Evolutionary conservation across 2,797 vertebrate genomes (phyloP), one percentile per base, ranked within the genome.

Genomic region (Arnoldichthys spilopterus): DNA sequence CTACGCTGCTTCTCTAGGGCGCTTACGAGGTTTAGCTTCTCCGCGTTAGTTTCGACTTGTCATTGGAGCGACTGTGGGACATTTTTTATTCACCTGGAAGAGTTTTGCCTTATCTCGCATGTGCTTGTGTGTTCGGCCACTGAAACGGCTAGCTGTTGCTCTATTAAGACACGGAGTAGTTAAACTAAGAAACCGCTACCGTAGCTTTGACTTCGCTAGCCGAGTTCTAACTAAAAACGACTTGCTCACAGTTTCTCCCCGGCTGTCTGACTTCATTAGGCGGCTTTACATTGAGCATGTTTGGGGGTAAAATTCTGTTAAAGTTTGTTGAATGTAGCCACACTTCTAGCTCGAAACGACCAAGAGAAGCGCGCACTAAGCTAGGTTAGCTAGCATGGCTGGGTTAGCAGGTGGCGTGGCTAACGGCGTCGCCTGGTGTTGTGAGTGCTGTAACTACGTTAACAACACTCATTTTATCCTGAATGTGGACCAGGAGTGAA

Each of bases 11-110:
- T 56, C 37, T 45, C 56, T 11, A 26, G 30, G 13, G 28, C 22
- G 11, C 30, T 28, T 51, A 63, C 54, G n/a, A 68, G 56, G 40
- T 53, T 74, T 64, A 64, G 45, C 51, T 20, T 26, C 54, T 22
- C 61, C 30, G 64, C 22, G 69, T 72, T 78, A 66, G 76, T 59
- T 24, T 59, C n/a, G 51, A 34, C n/a, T 66, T 45, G 18, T 56
- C 61, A 67, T n/a, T n/a, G n/a, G n/a, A 40, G 8, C 37, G 12
- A 11, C 5, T 40, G 37, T 40, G 37, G 7, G 37, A 40, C 12
- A 8, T 40, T 40, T 40, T 40, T 40, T 37, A 6, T 40, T 40
- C 12, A 1, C 37, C 12, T 11, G 12, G 12, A 40, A 9, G 8
- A 6, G 37, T 40, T 40, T 40, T 37, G n/a, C n/a, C n/a, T 51